Evolutionary conservation across 2,113 vertebrate species (phyloP).

Genomic region (Azemiops feae): DNA sequence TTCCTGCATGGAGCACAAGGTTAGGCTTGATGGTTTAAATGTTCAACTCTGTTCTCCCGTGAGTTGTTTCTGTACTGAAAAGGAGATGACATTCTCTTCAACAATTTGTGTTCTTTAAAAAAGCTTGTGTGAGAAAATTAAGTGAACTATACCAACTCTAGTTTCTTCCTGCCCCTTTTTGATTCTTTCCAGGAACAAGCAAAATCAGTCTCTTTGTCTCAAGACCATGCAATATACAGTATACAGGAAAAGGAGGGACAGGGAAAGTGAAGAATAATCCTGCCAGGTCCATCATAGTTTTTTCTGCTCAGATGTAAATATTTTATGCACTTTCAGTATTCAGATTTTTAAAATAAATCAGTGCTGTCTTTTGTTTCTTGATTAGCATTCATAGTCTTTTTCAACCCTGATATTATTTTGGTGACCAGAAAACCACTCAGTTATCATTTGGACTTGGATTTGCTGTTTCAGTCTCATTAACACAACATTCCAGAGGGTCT

Average conservation of each 20-base stretch:
- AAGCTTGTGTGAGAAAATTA: background rate
- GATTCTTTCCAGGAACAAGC: background rate
- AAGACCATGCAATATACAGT: background rate
- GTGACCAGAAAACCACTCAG: background rate
- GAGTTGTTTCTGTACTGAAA: background rate
- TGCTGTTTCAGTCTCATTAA: background rate
- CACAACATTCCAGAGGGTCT: background rate
- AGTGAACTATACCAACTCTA: background rate
- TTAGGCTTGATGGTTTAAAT: background rate
- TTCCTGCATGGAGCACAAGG: background rate
- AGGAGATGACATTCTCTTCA: background rate
- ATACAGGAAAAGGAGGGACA: background rate
- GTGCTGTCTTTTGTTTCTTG: background rate
- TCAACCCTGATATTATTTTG: background rate
- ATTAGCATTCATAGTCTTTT: background rate
- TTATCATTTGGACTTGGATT: background rate
- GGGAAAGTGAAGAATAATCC: background rate
- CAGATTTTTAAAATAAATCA: background rate
- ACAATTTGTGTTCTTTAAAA: background rate
- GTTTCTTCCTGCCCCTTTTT: background rate
- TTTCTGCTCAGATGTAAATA: background rate
- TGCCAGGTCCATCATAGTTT: background rate
- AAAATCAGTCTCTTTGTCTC: background rate
- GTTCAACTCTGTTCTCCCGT: background rate
- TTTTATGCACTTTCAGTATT: background rate